A percentile compares a stretch with the other conserved stretches of the same genome.
These are phyloP conservation scores for Sinodicranocentrus sp. DNA, from an alignment of 2,888 invertebrate species.

Conservation along the genomic window DNA sequence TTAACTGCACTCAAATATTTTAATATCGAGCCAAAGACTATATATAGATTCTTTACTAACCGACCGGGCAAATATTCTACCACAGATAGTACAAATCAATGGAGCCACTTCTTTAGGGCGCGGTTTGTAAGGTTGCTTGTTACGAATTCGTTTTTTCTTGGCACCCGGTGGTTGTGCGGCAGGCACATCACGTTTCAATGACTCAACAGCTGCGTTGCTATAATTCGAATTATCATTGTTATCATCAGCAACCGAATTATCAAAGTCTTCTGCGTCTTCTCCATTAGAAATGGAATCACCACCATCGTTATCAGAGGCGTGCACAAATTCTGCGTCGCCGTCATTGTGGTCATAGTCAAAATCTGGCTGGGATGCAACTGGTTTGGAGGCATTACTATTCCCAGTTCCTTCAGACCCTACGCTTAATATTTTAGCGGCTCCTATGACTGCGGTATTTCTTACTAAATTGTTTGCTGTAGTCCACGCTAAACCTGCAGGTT, in stretches of 20 bases:
- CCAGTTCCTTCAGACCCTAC: too few species aligned
- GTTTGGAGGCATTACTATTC: too few species aligned
- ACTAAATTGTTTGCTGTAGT: conserved; percentile 22
- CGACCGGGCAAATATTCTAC: conserved; percentile 28
- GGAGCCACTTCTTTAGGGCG: conserved; percentile 2
- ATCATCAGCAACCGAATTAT: background rate
- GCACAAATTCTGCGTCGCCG: too few species aligned
- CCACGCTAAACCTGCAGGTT: too few species aligned
- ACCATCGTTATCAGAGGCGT: too few species aligned
- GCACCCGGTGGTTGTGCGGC: background rate
- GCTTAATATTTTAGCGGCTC: too few species aligned
- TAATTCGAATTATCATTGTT: conserved; percentile 14
- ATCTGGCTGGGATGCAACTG: too few species aligned
- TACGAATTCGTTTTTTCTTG: background rate
- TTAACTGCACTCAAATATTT: background rate
- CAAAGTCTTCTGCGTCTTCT: background rate
- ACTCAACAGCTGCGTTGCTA: too few species aligned
- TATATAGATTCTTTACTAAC: conserved; percentile 26
- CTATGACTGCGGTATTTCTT: background rate
- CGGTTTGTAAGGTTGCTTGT: conserved; percentile 10
- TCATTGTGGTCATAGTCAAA: too few species aligned
- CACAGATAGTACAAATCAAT: conserved; percentile 27
- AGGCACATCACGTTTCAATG: too few species aligned
- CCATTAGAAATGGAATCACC: background rate
- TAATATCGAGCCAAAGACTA: background rate